Evolutionary conservation across 2,113 vertebrate genomes (phyloP).

Genomic region (Xiphias gladius): DNA sequence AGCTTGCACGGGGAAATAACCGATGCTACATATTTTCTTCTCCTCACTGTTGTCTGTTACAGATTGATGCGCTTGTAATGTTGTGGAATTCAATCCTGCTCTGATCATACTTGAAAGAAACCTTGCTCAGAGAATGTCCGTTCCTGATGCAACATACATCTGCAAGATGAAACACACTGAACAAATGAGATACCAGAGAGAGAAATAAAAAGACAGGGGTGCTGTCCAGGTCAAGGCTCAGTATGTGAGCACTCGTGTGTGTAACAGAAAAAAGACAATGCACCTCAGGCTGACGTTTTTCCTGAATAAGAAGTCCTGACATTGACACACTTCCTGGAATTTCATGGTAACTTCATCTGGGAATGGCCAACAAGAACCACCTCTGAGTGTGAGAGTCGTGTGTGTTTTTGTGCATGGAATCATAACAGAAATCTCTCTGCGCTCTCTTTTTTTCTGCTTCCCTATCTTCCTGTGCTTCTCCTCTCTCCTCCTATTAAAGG

Average conservation of each 20-base stretch:
- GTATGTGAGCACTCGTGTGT: conserved; percentile 32
- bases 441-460: conserved; percentile 35
- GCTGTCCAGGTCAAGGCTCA: conserved; percentile 59
- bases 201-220: conserved; percentile 30
- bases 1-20: not conserved
- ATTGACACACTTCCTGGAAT: conserved; percentile 77
- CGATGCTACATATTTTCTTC: not conserved
- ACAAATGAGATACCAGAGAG: conserved; percentile 53
- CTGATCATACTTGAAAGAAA: not conserved
- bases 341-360: conserved; percentile 43
- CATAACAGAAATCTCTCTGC: conserved; percentile 18
- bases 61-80: not conserved
- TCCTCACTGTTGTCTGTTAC: not conserved
- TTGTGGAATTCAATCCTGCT: conserved; percentile 2
- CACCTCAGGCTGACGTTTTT: conserved; percentile 59
- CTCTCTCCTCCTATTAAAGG: conserved; percentile 49
- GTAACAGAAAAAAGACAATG: conserved; percentile 68
- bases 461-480: conserved; percentile 15
- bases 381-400: not conserved
- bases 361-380: conserved; percentile 21
- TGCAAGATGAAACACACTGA: conserved; percentile 33
- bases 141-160: conserved; percentile 7
- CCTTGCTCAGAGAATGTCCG: conserved; percentile 13
- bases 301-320: conserved; percentile 60
- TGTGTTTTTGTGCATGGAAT: not conserved